A percentile compares a stretch with the other conserved stretches of the same genome.
phyloP scores from a whole-genome alignment of 2,888 invertebrate species.

The Cheilosia scutellata region DNA sequence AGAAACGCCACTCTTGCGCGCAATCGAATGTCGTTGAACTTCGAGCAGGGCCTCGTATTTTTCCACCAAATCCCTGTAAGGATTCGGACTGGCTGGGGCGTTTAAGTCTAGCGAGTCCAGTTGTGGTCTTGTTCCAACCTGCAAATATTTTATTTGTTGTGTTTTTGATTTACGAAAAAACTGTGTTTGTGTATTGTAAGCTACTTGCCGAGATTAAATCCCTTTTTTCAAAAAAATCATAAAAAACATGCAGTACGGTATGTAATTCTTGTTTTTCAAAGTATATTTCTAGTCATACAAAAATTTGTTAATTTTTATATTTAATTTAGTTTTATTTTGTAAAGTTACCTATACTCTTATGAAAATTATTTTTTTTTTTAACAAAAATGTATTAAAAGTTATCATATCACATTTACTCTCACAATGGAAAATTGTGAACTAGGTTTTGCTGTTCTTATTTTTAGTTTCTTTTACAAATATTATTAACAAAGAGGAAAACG shows the following conservation, averaged over 20 bases:
- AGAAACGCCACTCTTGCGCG: slow-evolving; percentile 83
- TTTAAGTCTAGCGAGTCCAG: slow-evolving; percentile 79
- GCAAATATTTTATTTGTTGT: slow-evolving; percentile 72
- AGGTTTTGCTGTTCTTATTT: slow-evolving; percentile 43
- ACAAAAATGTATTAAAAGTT: slow-evolving; percentile 34
- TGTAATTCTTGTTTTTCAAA: slow-evolving; percentile 30
- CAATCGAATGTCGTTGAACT: slow-evolving; percentile 88
- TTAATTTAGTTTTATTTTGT: slow-evolving; percentile 18
- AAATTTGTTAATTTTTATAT: slow-evolving; percentile 28
- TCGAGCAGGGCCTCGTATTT: slow-evolving; percentile 93
- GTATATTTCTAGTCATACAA: slow-evolving; percentile 61
- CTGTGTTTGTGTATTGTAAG: slow-evolving; percentile 44
- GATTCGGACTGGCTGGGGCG: slow-evolving; percentile 85
- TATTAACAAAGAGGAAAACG: slow-evolving; percentile 39
- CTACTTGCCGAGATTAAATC: slow-evolving; percentile 74
- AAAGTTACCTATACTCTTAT: slow-evolving; percentile 23
- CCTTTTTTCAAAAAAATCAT: slow-evolving; percentile 48
- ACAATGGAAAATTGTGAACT: slow-evolving; percentile 64
- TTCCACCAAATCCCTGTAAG: slow-evolving; percentile 92
- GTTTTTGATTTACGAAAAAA: slow-evolving; percentile 41
- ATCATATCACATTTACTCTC: slow-evolving; percentile 71
- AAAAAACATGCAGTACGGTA: slow-evolving; percentile 62
- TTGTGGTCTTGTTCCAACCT: slow-evolving; percentile 78
- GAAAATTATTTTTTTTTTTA: background rate
- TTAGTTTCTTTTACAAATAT: slow-evolving; percentile 46